Evolutionary conservation across 2,113 vertebrate genomes (phyloP).

Genomic region (Helogale parvula): DNA sequence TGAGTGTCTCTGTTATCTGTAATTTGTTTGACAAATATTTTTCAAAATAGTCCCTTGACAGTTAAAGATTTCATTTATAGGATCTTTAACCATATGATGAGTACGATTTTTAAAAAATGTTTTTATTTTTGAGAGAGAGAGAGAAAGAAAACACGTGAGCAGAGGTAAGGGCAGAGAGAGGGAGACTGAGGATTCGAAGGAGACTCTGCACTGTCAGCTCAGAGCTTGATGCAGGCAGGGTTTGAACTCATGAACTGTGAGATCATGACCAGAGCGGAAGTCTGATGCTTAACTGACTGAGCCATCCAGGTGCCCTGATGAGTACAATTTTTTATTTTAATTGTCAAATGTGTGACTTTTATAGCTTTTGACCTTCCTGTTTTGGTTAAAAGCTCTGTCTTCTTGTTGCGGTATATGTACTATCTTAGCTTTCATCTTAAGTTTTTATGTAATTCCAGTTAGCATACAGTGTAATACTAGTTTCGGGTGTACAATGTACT

Average conservation of each 20-base stretch:
- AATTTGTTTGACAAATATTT: neutral
- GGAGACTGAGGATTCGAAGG: too few species aligned
- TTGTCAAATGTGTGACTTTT: neutral
- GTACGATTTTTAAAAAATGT: neutral
- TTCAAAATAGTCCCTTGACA: neutral
- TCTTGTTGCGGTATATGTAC: neutral
- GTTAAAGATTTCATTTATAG: neutral
- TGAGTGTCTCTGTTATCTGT: neutral
- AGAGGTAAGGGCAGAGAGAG: too few species aligned
- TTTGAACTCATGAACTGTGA: too few species aligned
- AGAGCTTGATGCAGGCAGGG: too few species aligned
- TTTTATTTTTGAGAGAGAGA: too few species aligned
- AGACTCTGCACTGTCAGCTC: too few species aligned
- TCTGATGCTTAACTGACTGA: too few species aligned
- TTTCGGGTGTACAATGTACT: neutral
- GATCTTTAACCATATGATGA: neutral
- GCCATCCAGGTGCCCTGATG: neutral
- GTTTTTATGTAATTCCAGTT: neutral
- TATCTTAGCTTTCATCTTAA: conserved; percentile 20
- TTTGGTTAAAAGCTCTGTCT: neutral
- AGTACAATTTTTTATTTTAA: neutral
- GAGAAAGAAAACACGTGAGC: too few species aligned
- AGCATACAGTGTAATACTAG: neutral
- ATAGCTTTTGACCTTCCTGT: neutral
- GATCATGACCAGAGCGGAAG: too few species aligned